Evolutionary conservation across 2,113 vertebrate species (phyloP).

Genomic region (Aptenodytes forsteri): DNA sequence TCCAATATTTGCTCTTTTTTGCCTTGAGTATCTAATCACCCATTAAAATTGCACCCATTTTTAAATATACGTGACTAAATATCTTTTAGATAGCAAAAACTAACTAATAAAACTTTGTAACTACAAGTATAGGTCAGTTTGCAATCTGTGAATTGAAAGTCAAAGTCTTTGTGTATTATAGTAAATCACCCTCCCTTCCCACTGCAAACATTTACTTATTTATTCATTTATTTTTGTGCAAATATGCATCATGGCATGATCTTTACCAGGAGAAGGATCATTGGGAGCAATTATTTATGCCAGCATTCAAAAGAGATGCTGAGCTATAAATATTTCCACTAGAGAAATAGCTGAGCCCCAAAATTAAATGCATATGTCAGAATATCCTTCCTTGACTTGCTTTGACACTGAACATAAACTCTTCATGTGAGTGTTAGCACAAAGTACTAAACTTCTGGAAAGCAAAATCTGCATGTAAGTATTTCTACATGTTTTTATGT

Average conservation of each 20-base stretch:
- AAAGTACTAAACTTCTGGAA: conserved; percentile 45
- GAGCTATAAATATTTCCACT: conserved; percentile 31
- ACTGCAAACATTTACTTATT: neutral
- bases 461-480: conserved; percentile 2
- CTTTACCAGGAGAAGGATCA: neutral
- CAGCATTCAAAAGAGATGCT: conserved; percentile 34
- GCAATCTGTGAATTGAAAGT: neutral
- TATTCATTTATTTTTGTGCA: neutral
- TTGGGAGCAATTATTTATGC: conserved; percentile 16
- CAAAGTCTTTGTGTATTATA: neutral
- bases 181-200: neutral
- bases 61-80: neutral
- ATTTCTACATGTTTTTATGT: conserved; percentile 43
- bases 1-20: neutral
- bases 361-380: conserved; percentile 61
- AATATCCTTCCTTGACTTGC: conserved; percentile 40
- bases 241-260: neutral
- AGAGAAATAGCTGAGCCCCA: conserved; percentile 13
- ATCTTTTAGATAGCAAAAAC: neutral
- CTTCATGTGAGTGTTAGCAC: conserved; percentile 22
- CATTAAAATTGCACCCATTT: neutral
- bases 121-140: neutral
- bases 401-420: conserved; percentile 61
- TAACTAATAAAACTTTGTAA: neutral
- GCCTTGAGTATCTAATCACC: neutral